Evolutionary conservation across 2,797 vertebrate genomes (phyloP), one percentile per base, ranked within the genome.

Genomic region (Spinus pinus): DNA sequence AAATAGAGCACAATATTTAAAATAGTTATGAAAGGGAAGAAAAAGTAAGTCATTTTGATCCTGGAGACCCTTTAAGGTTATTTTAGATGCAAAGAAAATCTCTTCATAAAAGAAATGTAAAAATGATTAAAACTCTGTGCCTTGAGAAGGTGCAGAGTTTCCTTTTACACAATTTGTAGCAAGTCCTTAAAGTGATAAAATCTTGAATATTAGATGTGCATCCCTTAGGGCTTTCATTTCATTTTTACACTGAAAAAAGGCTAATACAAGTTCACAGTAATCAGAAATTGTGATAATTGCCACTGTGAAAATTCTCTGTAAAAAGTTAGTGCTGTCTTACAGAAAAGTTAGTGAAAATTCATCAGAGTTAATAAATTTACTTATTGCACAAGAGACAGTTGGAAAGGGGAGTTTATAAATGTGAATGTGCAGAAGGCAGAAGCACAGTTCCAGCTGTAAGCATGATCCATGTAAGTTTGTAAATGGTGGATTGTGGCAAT

Each of bases 101-200:
- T 85, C 81, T 93, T 93, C 78, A 91, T 96, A 92, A 95, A 95
- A 94, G 94, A 95, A 91, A 78, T 92, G 85, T 91, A 92, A 96
- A 96, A 96, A 94, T 93, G 69, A 95, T 97, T 95, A 94, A 95
- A 95, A 90, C 61, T 80, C 77, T 54, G 25, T 80, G 67, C 69
- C 88, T 94, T 83, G 81, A 85, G 82, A 97, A 96, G 95, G 94
- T 96, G 80, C 92, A 96, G 81, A 95, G 75, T 93, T 93, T 95
- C 83, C 92, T 94, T 93, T 94, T 95, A 92, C 79, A 93, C 86
- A 94, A 93, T 96, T 97, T 95, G 51, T 83, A 94, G 88, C 62
- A 95, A 95, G 86, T 83, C 83, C 95, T 95, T 95, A 94, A 91
- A 94, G 81, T 75, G 94, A 96, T 96, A 95, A 94, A 91, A 96